Base-by-base conservation (phyloP, 2,797 vertebrate genomes). In the Sebastolobus alascanus region DNA sequence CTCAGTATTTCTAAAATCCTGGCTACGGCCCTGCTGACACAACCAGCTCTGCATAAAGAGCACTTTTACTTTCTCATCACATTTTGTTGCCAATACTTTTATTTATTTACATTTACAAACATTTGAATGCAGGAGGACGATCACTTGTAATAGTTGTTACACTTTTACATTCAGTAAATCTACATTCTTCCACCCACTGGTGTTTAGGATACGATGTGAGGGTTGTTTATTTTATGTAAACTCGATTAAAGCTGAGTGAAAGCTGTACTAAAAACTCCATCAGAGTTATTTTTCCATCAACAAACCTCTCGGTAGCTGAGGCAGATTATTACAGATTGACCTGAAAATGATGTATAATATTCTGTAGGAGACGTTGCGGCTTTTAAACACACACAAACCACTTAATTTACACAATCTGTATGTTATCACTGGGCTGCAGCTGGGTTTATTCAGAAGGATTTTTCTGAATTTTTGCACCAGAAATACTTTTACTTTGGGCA, bases 241-340 rank as follows among this genome's bases (percentile, higher is more conserved):
- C 50, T 33, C 18, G 12, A 63, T 46, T 76, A 38, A 79, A 81
- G 37, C 20, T 78, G 50, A 86, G 66, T 40, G 58, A 75, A 75
- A 81, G 68, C 73, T 43, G 64, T 64, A 68, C 14, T 25, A 40
- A 38, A 59, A 46, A 46, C 65, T 68, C 77, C 80, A 63, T 56
- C 46, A 55, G 60, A 59, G 70, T 86, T 70, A 72, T 84, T 84
- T 89, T 89, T 78, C 80, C 82, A 86, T 86, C 83, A 84, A 70
- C 75, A 89, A 76, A 81, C 70, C 71, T 75, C 77, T 71, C 68
- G 67, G 82, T 73, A 35, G 77, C 61, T 1, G 8, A 46, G 37
- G n/a, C 73, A 61, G 66, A 60, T 56, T 76, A 65, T 70, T 65
- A 50, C 56, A 74, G 66, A 88, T 67, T 43, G 66, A 82, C 65